Conservation (phyloP, 1,140 invertebrate genomes). For the Dryas iulia region DNA sequence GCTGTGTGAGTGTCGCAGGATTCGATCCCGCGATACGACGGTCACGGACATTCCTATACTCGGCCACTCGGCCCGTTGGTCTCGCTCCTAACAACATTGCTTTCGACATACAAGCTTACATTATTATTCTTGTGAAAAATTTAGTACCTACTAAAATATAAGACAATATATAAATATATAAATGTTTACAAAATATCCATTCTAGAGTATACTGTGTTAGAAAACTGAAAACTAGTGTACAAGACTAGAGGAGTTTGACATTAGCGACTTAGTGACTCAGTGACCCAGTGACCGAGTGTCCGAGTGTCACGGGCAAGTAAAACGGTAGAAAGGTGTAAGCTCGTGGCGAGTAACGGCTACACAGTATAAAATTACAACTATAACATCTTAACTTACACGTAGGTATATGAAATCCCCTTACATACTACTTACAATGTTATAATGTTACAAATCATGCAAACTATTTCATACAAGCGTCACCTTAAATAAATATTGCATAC, state of each 20-base stretch:
- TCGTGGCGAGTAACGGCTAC: conserved; percentile 50
- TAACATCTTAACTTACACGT: conserved; percentile 57
- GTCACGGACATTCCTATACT: background rate
- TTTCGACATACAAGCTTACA: too few relatives aligned
- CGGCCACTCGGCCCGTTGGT: background rate
- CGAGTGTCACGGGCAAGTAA: background rate
- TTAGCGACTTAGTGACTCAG: background rate
- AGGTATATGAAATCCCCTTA: conserved; percentile 50
- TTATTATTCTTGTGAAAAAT: background rate
- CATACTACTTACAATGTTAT: conserved; percentile 46
- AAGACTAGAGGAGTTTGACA: background rate
- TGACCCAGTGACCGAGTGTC: background rate
- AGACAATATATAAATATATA: background rate
- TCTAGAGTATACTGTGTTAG: background rate
- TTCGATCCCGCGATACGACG: background rate
- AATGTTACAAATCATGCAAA: conserved; percentile 53
- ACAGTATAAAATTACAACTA: conserved; percentile 71
- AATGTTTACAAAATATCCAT: conserved; percentile 2
- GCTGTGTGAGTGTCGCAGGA: background rate
- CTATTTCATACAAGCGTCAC: conserved; percentile 56
- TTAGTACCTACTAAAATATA: background rate
- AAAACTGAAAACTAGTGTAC: background rate
- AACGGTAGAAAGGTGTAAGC: conserved; percentile 44
- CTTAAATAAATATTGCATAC: conserved; percentile 19
- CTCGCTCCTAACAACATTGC: too few relatives aligned